phyloP scores from a whole-genome alignment of 2,888 invertebrate genomes.

The Selenia dentaria region DNA sequence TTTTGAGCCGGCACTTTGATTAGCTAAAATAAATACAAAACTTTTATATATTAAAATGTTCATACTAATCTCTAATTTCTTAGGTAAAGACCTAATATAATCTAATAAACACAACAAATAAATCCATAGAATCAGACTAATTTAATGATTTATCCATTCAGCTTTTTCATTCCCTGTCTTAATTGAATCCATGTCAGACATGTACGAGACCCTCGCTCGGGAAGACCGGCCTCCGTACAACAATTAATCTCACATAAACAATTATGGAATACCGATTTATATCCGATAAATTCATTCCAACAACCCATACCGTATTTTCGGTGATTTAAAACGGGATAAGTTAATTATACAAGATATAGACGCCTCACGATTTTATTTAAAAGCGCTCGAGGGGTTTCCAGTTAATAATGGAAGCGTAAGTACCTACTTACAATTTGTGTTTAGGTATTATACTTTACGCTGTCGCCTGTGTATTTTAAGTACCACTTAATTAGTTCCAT shows the following conservation, averaged over 20 bases:
- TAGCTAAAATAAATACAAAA: too few relatives aligned
- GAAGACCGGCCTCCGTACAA: slow-evolving; percentile 50
- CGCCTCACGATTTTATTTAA: slow-evolving; percentile 66
- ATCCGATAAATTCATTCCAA: slow-evolving; percentile 64
- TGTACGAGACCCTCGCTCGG: slow-evolving; percentile 60
- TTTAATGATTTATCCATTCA: slow-evolving; percentile 23
- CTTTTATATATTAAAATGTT: too few relatives aligned
- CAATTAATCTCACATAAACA: slow-evolving; percentile 74
- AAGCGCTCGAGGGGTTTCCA: slow-evolving; percentile 56
- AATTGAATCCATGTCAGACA: slow-evolving; percentile 76
- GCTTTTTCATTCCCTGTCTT: slow-evolving; percentile 61
- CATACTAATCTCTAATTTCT: too few relatives aligned
- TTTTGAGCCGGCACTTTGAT: too few relatives aligned
- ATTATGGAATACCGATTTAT: slow-evolving; percentile 67
- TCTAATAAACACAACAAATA: too few relatives aligned
- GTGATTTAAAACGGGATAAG: slow-evolving; percentile 55
- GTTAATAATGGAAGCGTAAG: slow-evolving; percentile 50
- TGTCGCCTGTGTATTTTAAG: slow-evolving; percentile 23
- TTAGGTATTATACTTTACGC: too few relatives aligned
- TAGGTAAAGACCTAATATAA: too few relatives aligned
- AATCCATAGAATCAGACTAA: too few relatives aligned
- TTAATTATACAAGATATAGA: slow-evolving; percentile 58
- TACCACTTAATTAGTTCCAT: too few relatives aligned
- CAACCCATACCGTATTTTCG: slow-evolving; percentile 49
- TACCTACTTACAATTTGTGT: too few relatives aligned